A percentile compares a stretch with the other conserved stretches of the same genome.
phyloP scores from a whole-genome alignment of 1,140 invertebrate species.

The Atta cephalotes region DNA sequence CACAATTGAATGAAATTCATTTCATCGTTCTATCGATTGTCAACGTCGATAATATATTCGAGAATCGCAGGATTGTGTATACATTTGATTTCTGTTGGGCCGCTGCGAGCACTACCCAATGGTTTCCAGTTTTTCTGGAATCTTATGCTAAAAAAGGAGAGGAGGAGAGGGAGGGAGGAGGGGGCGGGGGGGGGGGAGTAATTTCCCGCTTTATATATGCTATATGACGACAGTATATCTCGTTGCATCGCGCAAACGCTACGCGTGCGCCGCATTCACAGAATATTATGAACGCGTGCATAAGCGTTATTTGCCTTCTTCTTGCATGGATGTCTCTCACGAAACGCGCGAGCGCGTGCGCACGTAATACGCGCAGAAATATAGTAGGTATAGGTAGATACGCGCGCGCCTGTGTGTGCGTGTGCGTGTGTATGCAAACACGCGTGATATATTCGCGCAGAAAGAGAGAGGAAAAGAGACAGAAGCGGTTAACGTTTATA shows the following conservation, averaged over 20 bases:
- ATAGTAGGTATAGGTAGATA: too few species aligned
- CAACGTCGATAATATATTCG: conserved; percentile 57
- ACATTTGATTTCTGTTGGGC: conserved; percentile 42
- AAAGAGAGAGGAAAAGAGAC: not conserved
- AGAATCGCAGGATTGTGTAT: conserved; percentile 4
- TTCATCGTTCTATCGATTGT: not conserved
- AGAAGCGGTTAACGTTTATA: conserved; percentile 48
- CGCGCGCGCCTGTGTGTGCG: too few species aligned
- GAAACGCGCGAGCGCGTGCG: not conserved
- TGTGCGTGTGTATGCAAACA: not conserved
- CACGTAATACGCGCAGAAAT: not conserved
- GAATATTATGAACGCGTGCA: conserved; percentile 14
- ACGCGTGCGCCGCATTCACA: not conserved
- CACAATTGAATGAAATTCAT: conserved; percentile 7
- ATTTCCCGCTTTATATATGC: conserved; percentile 35
- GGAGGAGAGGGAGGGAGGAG: not conserved
- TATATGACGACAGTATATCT: conserved; percentile 21
- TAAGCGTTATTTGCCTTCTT: conserved; percentile 7
- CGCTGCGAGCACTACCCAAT: conserved; percentile 22
- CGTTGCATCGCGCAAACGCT: conserved; percentile 2
- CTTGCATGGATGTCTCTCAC: not conserved
- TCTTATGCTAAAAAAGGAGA: not conserved
- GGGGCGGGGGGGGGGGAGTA: conserved; percentile 6
- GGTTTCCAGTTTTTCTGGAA: not conserved
- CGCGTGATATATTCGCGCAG: conserved; percentile 10